Evolutionary conservation across 2,888 invertebrate genomes (phyloP), one percentile per base, ranked within the genome.

Genomic region (Ischnus inquisitorius): DNA sequence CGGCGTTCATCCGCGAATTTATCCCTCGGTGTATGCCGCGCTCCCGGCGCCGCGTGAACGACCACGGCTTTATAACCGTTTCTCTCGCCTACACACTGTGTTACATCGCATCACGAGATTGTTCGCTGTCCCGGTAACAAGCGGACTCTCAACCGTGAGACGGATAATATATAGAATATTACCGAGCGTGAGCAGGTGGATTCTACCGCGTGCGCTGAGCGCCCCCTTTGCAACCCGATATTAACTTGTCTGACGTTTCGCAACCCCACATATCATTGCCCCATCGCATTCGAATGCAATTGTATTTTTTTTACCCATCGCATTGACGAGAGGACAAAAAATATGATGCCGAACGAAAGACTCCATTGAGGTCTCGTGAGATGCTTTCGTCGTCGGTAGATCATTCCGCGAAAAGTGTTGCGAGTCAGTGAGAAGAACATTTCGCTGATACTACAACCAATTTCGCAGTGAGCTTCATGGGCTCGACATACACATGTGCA

Each of bases 1-100:
- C 67, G 43, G 41, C 74, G 62, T 60, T 79, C 77, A 77, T 57
- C 77, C 79, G 79, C 67, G 85, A 85, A 82, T 83, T 83, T 80
- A 82, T 83, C 76, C 76, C 68, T 76, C 65, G 43, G 67, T 72
- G 76, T 80, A 41, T 34, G 39, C 34, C 22, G 51, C 57, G 54
- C 54, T 12, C 60, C 57, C 60, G 34, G 28, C 19, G 75, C 79
- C 77, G 71, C 79, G 75, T 79, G 79, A 85, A 76, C 57, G 62
- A 76, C 46, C 74, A 28, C 67, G 62, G 72, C 76, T 83, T 80
- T 68, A 72, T 68, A 76, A 68, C 67, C 57, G 22, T 71, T 57
- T 60, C 60, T 57, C 67, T 68, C 39, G 22, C 22, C 76, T 68
- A 57, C 69, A 54, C 22, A 34, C 48, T 57, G 41, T 46, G 46